Conservation (phyloP, 1,140 invertebrate species). For the Drosophila malerkotliana region DNA sequence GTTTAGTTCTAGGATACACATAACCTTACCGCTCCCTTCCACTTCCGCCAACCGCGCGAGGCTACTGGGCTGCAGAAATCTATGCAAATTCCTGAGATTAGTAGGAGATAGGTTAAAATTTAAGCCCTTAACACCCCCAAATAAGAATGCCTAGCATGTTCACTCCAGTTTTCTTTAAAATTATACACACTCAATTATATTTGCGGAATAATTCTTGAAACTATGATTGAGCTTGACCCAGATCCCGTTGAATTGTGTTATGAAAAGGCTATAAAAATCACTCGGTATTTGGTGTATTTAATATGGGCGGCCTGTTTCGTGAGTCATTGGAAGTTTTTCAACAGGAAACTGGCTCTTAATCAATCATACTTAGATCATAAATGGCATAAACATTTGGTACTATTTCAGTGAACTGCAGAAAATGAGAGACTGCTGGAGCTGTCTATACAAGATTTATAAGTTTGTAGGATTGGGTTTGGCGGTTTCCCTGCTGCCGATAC, state of each 20-base stretch:
- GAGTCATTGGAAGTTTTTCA: background rate
- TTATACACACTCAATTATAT: background rate
- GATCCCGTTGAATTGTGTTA: background rate
- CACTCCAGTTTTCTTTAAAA: background rate
- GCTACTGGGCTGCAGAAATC: constrained; percentile 40
- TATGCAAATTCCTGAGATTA: constrained; percentile 61
- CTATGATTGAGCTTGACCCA: background rate
- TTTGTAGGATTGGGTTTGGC: background rate
- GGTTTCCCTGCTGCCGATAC: background rate
- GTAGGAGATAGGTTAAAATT: constrained; percentile 11
- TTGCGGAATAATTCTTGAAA: background rate
- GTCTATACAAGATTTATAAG: background rate
- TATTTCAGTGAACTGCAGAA: background rate
- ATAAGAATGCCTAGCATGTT: background rate
- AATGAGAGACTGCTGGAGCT: background rate
- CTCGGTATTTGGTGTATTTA: background rate
- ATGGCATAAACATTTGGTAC: background rate
- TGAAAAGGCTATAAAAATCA: background rate
- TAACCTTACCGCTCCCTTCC: background rate
- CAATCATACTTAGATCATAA: background rate
- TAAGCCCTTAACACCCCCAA: background rate
- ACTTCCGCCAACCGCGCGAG: background rate
- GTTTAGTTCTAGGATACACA: constrained; percentile 25
- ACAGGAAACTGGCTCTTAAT: background rate
- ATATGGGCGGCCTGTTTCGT: background rate